Evolutionary conservation across 2,113 vertebrate species (phyloP), one percentile per base, ranked within the genome.

Genomic region (Ailurus styani): DNA sequence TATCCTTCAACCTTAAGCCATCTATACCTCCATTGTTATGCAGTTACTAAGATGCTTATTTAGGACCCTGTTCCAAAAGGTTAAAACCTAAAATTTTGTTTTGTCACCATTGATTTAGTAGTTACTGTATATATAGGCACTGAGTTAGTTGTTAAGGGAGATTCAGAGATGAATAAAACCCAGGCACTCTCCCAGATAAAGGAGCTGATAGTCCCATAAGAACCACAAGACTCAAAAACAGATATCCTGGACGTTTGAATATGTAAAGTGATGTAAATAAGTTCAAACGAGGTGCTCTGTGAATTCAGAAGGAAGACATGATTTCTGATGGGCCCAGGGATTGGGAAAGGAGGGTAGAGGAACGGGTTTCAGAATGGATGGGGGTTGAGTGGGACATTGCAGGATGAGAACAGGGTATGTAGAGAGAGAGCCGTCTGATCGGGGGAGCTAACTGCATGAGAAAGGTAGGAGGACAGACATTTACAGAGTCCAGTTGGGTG

Each of bases 21-120:
- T n/a, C 42, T 47, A 0, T 47, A 6, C 60, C 52, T 81, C 55
- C 25, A 18, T 23, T 50, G 11, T 86, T 72, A 70, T 6, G 47
- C 70, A 93, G 90, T 47, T 52, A n/a, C 27, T 66, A 62, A 78
- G 6, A 15, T 87, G 14, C 73, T 64, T 14, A 42, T 78, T 73
- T 87, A 25, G 88, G 62, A 85, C 47, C 34, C n/a, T 37, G 18
- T 85, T 82, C 95, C 66, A 60, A 57, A 70, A 90, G 27, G 27
- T 25, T 72, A 31, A 92, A 83, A 62, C 85, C 88, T 42, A 87
- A 86, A 64, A 20, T 87, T 86, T 37, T 81, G 20, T 95, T 54
- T 72, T 50, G 10, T 11, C 54, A 85, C 14, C 29, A 7, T 78
- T 79, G 55, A 31, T 62, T 83, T 91, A 82, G 45, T 72, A 45